Conservation (phyloP, 2,888 invertebrate genomes). For the Drosophila macrospina region DNA sequence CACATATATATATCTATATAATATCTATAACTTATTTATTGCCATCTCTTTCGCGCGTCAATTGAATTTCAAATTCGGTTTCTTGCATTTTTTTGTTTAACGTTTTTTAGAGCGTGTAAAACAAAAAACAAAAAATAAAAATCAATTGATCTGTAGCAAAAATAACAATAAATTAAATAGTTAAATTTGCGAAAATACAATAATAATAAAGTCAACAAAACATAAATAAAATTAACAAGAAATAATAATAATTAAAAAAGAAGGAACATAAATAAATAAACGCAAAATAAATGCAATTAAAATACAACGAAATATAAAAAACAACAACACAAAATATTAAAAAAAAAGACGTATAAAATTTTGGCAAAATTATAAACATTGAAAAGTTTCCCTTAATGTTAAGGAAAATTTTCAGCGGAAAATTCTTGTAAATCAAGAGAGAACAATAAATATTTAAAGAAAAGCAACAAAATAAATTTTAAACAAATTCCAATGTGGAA, state of each 20-base stretch:
- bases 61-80: conserved; percentile 18
- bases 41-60: conserved; percentile 12
- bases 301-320: conserved; percentile 2
- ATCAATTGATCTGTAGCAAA: conserved; percentile 16
- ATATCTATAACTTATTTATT: not conserved
- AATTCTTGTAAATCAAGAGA: conserved; percentile 28
- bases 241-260: not conserved
- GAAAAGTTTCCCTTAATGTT: conserved; percentile 8
- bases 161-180: conserved; percentile 16
- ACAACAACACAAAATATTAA: conserved; percentile 9
- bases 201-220: not conserved
- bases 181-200: conserved; percentile 3
- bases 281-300: conserved; percentile 5
- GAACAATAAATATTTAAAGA: conserved; percentile 23
- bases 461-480: not conserved
- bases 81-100: conserved; percentile 29
- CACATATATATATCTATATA: not conserved
- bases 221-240: conserved; percentile 15
- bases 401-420: conserved; percentile 18
- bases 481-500: conserved; percentile 36
- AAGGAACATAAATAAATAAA: conserved; percentile 12
- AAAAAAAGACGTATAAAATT: conserved; percentile 1
- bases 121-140: conserved; percentile 7
- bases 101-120: conserved; percentile 43
- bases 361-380: conserved; percentile 33